phyloP scores from a whole-genome alignment of 2,888 invertebrate genomes.

The Muscina levida region DNA sequence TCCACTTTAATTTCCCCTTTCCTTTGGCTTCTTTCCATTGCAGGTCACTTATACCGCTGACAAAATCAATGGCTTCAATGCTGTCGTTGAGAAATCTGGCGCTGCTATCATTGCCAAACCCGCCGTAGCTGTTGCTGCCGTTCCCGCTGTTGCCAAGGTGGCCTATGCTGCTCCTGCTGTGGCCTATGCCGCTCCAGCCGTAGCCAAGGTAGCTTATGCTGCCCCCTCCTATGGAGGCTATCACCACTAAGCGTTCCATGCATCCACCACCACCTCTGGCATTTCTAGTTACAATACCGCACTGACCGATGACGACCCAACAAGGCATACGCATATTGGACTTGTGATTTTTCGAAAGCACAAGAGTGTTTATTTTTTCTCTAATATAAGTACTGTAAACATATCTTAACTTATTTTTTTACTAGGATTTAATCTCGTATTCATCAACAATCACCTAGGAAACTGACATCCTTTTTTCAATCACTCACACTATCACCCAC shows the following conservation, averaged over 20 bases:
- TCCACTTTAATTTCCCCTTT: too few relatives aligned
- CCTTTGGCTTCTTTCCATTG: neutral
- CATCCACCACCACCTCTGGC: conserved; percentile 1
- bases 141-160: conserved; percentile 72
- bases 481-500: conserved; percentile 26
- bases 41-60: conserved; percentile 84
- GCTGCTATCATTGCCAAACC: conserved; percentile 69
- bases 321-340: conserved; percentile 53
- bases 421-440: conserved; percentile 34
- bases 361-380: conserved; percentile 20
- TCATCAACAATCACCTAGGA: too few relatives aligned
- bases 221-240: conserved; percentile 72
- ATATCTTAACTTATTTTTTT: conserved; percentile 64
- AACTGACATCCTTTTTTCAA: conserved; percentile 11
- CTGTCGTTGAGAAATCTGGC: conserved; percentile 83
- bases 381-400: conserved; percentile 45
- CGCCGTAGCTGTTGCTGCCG: conserved; percentile 69
- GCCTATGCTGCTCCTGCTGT: conserved; percentile 72
- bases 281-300: conserved; percentile 52
- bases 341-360: conserved; percentile 34
- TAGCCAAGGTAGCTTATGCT: conserved; percentile 70
- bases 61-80: conserved; percentile 85
- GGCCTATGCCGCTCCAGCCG: conserved; percentile 70
- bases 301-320: conserved; percentile 36
- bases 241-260: conserved; percentile 52